phyloP scores from a whole-genome alignment of 2,888 invertebrate genomes.

The Nezara viridula region DNA sequence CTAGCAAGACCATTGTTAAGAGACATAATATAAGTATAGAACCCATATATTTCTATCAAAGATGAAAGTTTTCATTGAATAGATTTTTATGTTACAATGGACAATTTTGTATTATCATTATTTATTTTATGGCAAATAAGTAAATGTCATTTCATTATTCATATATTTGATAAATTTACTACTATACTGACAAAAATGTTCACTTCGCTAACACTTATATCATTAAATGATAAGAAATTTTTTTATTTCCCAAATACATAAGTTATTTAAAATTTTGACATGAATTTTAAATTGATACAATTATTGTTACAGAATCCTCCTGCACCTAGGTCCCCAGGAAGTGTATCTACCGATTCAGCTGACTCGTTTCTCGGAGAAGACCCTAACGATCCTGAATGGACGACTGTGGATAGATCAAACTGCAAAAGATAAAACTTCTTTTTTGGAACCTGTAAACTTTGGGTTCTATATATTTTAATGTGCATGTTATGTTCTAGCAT shows the following conservation, averaged over 20 bases:
- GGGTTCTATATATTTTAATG: slow-evolving; percentile 51
- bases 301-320: slow-evolving; percentile 43
- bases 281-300: neutral
- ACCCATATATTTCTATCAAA: too few relatives aligned
- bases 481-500: slow-evolving; percentile 36
- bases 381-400: slow-evolving; percentile 90
- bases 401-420: slow-evolving; percentile 66
- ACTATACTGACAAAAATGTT: too few relatives aligned
- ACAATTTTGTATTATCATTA: too few relatives aligned
- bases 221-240: neutral
- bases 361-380: slow-evolving; percentile 74
- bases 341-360: slow-evolving; percentile 73
- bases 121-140: too few relatives aligned
- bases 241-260: neutral
- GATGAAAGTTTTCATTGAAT: too few relatives aligned
- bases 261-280: neutral
- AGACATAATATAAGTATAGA: too few relatives aligned
- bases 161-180: too few relatives aligned
- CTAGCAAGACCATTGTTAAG: too few relatives aligned
- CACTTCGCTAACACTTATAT: too few relatives aligned
- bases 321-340: slow-evolving; percentile 69
- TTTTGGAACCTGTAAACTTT: slow-evolving; percentile 48
- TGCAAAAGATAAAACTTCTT: slow-evolving; percentile 61
- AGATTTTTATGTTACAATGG: too few relatives aligned
- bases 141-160: too few relatives aligned